Base-by-base conservation (phyloP, 2,888 invertebrate species). In the Nemotelus pantherinus region DNA sequence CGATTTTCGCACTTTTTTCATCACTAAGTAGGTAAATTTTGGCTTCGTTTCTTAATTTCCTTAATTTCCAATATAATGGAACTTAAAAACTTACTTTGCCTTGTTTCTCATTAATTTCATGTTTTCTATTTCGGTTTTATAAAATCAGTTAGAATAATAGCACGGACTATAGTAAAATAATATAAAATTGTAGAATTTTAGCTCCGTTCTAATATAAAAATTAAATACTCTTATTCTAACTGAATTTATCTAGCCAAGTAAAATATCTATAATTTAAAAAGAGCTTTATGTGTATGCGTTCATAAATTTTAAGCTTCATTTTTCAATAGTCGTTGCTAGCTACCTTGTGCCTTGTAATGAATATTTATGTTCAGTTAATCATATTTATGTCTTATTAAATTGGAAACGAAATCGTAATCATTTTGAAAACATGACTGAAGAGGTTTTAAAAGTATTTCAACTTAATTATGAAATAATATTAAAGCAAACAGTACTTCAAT, bases 291-390 rank as follows among this genome's bases (percentile, higher is more conserved):
- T 68, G 68, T 50, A 68, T 68, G 68, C 53, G 68, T 70, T 7
- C 9, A 45, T 65, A 45, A 65, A 70, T 70, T 53, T 70, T 55
- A 25, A 67, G 57, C 25, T 67, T 48, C 25, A 65, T 65, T 64
- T 48, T 48, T 48, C 67, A 67, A 48, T 50, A 25, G 48, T 47
- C 39, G 2, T n/a, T 50, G 67, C 67, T 48, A 67, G 58, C 10
- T 58, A 39, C 10, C 57, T 25, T 74, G 74, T 74, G 74, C 60
- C 74, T 63, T 72, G 58, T 58, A 45, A 58, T 58, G 47, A 72
- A 44, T 63, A 63, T 63, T 63, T 48, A 63, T 48, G 39, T 50
- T 53, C 10, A 50, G 10, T 57, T 9, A 65, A 48, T 50, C 47
- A 50, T 39, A 41, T 39, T 64, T 64, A 41, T 43, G 39, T 10